These are phyloP conservation scores for Isurus oxyrinchus DNA, from an alignment of 2,113 vertebrate species.

Conservation along the genomic window DNA sequence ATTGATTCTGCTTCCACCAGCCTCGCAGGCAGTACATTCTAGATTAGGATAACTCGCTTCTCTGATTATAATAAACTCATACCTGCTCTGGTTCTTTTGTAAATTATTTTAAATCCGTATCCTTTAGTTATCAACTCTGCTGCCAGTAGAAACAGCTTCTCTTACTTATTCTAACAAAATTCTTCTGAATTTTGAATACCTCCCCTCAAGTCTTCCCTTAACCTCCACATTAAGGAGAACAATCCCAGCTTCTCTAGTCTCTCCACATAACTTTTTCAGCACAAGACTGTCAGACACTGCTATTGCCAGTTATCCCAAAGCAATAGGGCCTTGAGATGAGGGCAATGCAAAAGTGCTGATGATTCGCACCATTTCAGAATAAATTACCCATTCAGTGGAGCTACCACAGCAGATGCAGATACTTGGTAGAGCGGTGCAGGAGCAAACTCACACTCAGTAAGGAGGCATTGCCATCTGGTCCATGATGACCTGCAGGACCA, in stretches of 20 bases:
- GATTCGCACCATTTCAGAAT: background rate
- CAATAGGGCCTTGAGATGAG: background rate
- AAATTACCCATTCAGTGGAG: background rate
- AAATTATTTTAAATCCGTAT: background rate
- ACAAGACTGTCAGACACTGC: background rate
- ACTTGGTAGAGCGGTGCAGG: background rate
- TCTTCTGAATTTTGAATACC: background rate
- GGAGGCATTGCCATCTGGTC: background rate
- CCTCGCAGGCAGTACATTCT: background rate
- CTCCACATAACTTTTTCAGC: background rate
- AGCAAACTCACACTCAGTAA: background rate
- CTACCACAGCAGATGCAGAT: background rate
- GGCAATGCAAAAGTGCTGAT: background rate
- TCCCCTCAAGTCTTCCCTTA: background rate
- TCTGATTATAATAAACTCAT: too few species aligned
- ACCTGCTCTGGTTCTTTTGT: background rate
- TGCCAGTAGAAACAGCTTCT: background rate
- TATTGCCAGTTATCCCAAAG: background rate
- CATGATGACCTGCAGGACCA: background rate
- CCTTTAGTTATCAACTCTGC: background rate
- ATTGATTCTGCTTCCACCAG: background rate
- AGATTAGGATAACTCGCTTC: background rate
- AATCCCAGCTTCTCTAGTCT: background rate
- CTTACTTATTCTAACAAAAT: background rate
- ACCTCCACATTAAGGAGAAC: background rate